Percentiles rank a stretch among this genome's conserved stretches.
Evolutionary conservation across 2,797 vertebrate species (phyloP).

Genomic region (Eleutherodactylus coqui): DNA sequence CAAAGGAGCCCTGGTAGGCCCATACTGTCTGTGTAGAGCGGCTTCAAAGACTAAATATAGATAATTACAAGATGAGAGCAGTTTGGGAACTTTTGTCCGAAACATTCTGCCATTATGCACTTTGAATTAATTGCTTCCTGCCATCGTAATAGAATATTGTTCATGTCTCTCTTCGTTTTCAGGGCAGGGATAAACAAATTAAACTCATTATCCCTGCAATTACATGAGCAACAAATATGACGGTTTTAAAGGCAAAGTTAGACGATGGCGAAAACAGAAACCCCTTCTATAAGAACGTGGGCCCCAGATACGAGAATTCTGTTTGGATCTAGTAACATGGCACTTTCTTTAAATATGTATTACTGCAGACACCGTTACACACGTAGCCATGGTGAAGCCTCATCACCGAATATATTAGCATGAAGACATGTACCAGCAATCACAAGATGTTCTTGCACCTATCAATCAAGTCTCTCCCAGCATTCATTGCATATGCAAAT

Average conservation of each 20-base stretch:
- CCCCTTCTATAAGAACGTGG: not conserved
- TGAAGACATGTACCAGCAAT: conserved; percentile 7
- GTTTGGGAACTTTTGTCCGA: not conserved
- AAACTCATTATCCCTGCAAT: conserved; percentile 27
- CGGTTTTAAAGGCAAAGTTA: not conserved
- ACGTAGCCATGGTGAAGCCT: not conserved
- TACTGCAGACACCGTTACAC: not conserved
- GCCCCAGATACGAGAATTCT: not conserved
- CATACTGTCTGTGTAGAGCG: not conserved
- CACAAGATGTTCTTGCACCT: conserved; percentile 5
- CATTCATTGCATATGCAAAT: conserved; percentile 40
- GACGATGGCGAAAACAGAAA: not conserved
- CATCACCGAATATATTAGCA: conserved; percentile 5
- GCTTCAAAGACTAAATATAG: conserved; percentile 24
- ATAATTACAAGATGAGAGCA: conserved; percentile 29
- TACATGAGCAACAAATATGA: conserved; percentile 17
- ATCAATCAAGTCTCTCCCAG: conserved; percentile 29
- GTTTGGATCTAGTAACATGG: not conserved
- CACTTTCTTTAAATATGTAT: not conserved
- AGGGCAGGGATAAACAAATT: conserved; percentile 46
- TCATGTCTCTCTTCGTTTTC: conserved; percentile 12
- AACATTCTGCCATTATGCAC: conserved; percentile 25
- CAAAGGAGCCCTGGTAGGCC: not conserved
- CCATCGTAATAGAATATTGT: conserved; percentile 9
- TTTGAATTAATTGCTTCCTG: conserved; percentile 44